Evolutionary conservation across 2,888 invertebrate species (phyloP).

Genomic region (Eupithecia inturbata): DNA sequence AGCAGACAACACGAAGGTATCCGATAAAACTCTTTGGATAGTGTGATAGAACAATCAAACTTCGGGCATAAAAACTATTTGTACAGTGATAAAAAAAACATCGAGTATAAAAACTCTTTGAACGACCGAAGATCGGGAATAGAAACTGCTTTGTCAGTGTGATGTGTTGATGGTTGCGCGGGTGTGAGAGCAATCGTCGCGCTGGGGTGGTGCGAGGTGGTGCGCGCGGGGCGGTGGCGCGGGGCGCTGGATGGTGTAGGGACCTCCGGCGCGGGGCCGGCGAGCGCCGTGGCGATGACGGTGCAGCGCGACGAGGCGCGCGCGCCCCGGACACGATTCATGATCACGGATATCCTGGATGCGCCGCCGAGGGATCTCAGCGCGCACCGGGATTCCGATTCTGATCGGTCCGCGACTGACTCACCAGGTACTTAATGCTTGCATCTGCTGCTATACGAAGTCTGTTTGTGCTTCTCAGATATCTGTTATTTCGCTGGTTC

Average conservation of each 20-base stretch:
- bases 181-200: conserved; percentile 49
- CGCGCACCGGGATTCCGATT: conserved; percentile 83
- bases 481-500: not conserved
- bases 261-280: conserved; percentile 68
- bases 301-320: conserved; percentile 88
- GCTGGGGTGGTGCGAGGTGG: conserved; percentile 70
- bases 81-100: not conserved
- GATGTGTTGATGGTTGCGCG: conserved; percentile 31
- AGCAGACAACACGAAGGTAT: not conserved
- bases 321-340: conserved; percentile 91
- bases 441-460: too few relatives aligned
- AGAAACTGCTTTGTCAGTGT: conserved; percentile 10
- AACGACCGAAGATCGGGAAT: not conserved
- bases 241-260: conserved; percentile 73
- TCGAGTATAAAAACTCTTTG: not conserved
- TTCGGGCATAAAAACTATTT: not conserved
- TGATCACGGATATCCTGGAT: conserved; percentile 94
- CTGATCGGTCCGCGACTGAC: conserved; percentile 84
- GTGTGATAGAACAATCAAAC: not conserved
- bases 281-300: conserved; percentile 84
- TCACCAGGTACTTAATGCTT: conserved; percentile 76
- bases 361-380: conserved; percentile 84
- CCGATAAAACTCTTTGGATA: not conserved
- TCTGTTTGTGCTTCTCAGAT: too few relatives aligned
- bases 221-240: conserved; percentile 64